Evolutionary conservation across 2,888 invertebrate species (phyloP), one percentile per base, ranked within the genome.

Genomic region (Selenia dentaria): DNA sequence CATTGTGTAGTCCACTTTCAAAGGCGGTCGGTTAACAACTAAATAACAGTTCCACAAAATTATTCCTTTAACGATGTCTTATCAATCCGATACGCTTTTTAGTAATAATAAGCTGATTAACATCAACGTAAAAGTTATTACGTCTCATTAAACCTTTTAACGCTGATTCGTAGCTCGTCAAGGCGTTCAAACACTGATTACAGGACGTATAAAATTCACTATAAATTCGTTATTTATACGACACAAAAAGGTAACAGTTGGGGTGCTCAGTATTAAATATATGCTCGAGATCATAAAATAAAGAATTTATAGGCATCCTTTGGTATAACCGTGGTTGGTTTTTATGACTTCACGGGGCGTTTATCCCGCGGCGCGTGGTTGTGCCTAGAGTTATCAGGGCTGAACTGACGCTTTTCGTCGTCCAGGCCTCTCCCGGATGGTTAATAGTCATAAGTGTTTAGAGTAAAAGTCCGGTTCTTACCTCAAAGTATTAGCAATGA

Each of bases 291-390:
- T 82, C 83, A 83, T 90, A 89, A 90, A 89, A 89, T 86, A 83
- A 83, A 85, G 84, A 86, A 88, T 89, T 90, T 89, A 90, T 89
- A 82, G 88, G 74, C 80, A 80, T 87, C 89, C 88, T 87, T 86
- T 84, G 80, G 80, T 82, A 81, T 87, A 83, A 86, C 83, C 77
- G 82, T 81, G 86, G 84, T 76, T 76, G 71, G 80, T 78, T 84
- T 88, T 89, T 89, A 89, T 81, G 80, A 79, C 78, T 87, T 86
- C 75, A 88, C 87, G 84, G 83, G 78, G 80, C 80, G 83, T 89
- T 88, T 85, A 80, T 82, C 85, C 74, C 9, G 34, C 34, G 44
- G 72, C 75, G 80, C 79, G 79, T 80, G 82, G 76, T 79, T 73
- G 83, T 77, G n/a, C n/a, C n/a, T n/a, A n/a, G n/a, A n/a, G n/a